Evolutionary conservation across 1,140 invertebrate species (phyloP), one percentile per base, ranked within the genome.

Genomic region (Rhyacophila brunnea): DNA sequence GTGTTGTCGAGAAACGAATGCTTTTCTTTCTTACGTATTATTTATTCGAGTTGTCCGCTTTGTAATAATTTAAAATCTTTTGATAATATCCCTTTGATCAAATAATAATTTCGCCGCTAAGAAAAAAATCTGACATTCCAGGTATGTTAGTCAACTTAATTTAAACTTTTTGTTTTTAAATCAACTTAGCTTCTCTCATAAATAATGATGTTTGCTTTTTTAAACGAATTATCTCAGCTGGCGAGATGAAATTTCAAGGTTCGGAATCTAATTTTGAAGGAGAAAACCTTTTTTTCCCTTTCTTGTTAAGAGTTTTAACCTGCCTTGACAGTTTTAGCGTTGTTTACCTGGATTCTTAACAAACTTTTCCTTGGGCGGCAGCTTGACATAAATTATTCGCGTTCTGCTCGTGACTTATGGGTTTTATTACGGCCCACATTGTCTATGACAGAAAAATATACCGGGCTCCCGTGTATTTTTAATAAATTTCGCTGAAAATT

Each of bases 371-470:
- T 13, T 18, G 47, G 35, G 62, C 32, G 60, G 56, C 62, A 64
- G 62, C 62, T 64, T 64, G 62, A 64, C 57, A 57, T 64, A 64
- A 64, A 64, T 64, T 64, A 60, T 64, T 60, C 57, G 47, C 52
- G 46, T 45, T 59, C 23, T 45, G 20, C 18, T 49, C 18, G 15
- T 57, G 54, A 58, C 54, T 62, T 62, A 58, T 58, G 55, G 20
- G 4, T 28, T 28, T 28, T 28, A 28, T 28, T 28, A 28, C 23
- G 9, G 23, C 23, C 23, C 23, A 28, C 3, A 28, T 28, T 28
- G 23, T 28, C 23, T 28, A 28, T 28, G 23, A 28, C 23, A 28
- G 23, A 28, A 28, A 28, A 28, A 28, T 28, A 28, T 9, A 9
- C 23, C 23, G 23, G 23, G 3, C 9, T 28, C 9, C 9, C n/a